These are phyloP conservation scores for Hirundichthys speculiger DNA, from an alignment of 2,113 vertebrate species.

Conservation along the genomic window DNA sequence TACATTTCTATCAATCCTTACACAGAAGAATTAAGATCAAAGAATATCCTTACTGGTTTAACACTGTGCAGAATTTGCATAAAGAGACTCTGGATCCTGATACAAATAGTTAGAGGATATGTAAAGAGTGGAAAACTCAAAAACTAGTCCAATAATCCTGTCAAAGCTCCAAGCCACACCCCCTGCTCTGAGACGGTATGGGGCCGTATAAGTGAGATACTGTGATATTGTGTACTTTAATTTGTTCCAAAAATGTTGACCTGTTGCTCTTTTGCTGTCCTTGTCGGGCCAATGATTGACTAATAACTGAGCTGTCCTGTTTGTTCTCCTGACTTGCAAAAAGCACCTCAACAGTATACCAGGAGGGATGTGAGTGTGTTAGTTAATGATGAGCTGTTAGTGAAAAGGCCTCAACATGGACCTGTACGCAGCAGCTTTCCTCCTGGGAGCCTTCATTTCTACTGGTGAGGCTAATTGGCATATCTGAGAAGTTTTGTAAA, in stretches of 20 bases:
- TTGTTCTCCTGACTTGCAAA: slow-evolving; percentile 50
- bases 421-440: slow-evolving; percentile 51
- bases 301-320: slow-evolving; percentile 48
- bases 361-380: slow-evolving; percentile 12
- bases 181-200: no score
- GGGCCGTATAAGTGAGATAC: background rate
- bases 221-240: background rate
- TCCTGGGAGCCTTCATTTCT: slow-evolving; percentile 65
- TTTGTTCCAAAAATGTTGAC: slow-evolving; percentile 55
- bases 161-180: no score
- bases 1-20: no score
- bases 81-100: no score
- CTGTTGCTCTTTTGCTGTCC: slow-evolving; percentile 59
- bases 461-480: slow-evolving; percentile 64
- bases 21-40: no score
- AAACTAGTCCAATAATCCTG: no score
- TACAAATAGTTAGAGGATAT: no score
- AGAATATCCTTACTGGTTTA: no score
- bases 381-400: slow-evolving; percentile 48
- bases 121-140: no score
- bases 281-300: slow-evolving; percentile 81
- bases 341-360: slow-evolving; percentile 44
- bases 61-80: no score
- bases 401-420: slow-evolving; percentile 69
- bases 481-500: background rate